Conservation (phyloP, 2,113 vertebrate genomes). For the Solea solea region DNA sequence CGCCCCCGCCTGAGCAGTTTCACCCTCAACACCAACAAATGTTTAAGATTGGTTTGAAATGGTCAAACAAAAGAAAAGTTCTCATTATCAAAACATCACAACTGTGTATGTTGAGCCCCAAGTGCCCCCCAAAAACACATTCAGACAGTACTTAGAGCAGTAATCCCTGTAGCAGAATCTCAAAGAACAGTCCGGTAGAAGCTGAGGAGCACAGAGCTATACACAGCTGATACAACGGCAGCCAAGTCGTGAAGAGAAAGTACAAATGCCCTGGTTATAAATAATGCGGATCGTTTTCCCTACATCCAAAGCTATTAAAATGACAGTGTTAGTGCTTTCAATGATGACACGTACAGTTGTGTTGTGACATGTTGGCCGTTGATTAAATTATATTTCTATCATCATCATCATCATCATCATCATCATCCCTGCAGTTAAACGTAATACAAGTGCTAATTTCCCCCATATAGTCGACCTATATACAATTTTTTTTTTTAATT, state of each 20-base stretch:
- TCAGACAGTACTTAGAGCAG: slow-evolving; percentile 19
- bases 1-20: background rate
- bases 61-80: slow-evolving; percentile 32
- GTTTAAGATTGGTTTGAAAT: slow-evolving; percentile 12
- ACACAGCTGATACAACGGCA: slow-evolving; percentile 37
- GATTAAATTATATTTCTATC: slow-evolving; percentile 40
- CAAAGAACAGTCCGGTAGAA: slow-evolving; percentile 15
- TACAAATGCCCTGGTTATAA: slow-evolving; percentile 75
- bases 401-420: slow-evolving; percentile 14
- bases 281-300: slow-evolving; percentile 59
- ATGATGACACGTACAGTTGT: slow-evolving; percentile 28
- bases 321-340: slow-evolving; percentile 51
- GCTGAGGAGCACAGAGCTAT: slow-evolving; percentile 16
- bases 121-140: slow-evolving; percentile 21
- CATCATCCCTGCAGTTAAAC: slow-evolving; percentile 31
- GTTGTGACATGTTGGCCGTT: slow-evolving; percentile 26
- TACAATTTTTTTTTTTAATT: slow-evolving; percentile 46
- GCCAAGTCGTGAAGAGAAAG: slow-evolving; percentile 52
- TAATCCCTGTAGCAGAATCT: slow-evolving; percentile 36
- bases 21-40: background rate
- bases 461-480: slow-evolving; percentile 49
- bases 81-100: slow-evolving; percentile 51
- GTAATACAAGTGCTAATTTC: slow-evolving; percentile 30
- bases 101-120: slow-evolving; percentile 15
- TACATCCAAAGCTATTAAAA: slow-evolving; percentile 31